Evolutionary conservation across 2,888 invertebrate species (phyloP), one percentile per base, ranked within the genome.

Genomic region (Rhingia campestris): DNA sequence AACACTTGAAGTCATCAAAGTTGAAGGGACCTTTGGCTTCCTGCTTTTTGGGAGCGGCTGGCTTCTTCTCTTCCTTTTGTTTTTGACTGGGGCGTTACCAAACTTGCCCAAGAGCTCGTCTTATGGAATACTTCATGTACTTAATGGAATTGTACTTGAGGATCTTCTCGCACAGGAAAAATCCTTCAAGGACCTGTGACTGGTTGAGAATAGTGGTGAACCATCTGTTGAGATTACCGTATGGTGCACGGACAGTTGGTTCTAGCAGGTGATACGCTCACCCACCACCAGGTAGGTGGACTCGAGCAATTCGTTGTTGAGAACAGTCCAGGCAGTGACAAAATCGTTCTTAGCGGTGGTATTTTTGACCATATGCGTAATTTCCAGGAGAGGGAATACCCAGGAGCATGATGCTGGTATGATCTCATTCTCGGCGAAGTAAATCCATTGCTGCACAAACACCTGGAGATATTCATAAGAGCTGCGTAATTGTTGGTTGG

Each of bases 1-100:
- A 95, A 86, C 98, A 95, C 92, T 99, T 99, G 93, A 97, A 99
- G 90, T 98, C 98, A 88, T 99, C 99, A 93, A 99, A 95, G 90
- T 95, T 95, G 92, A 99, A 99, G 7, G 95, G 96, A 74, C 96
- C 97, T 92, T 97, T 97, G 87, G 92, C 91, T 87, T 93, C 93
- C 63, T 93, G 92, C 87, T 93, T 93, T 80, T 88, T 89, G 0
- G 92, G 74, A 67, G 86, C 74, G 86, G 92, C 90, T 66, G 92
- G 91, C 79, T 91, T 90, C 87, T 93, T 89, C 67, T 89, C 89
- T 74, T 90, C 88, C 81, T 92, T 91, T 91, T 91, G 70, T 90
- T 89, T 66, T 89, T 87, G 49, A 87, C 88, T 32, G 87, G 88
- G 14, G 63, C 58, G 22, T 86, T 88, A 87, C 81, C 89, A 82